These are phyloP conservation scores for Megalops atlanticus DNA, from an alignment of 2,113 vertebrate species.

Conservation along the genomic window DNA sequence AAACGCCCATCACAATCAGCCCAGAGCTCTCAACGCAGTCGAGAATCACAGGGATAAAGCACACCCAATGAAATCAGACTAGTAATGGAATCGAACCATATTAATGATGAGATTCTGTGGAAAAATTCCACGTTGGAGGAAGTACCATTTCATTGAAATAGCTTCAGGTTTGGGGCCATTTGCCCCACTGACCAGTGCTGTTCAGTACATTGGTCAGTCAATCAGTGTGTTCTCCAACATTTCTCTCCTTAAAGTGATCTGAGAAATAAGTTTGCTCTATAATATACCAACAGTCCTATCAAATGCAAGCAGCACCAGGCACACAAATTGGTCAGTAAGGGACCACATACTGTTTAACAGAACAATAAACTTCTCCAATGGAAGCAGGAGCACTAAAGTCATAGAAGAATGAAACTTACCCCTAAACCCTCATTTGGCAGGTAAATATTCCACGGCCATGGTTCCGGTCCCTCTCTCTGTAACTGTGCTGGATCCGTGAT, in stretches of 20 bases:
- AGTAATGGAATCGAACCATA: neutral
- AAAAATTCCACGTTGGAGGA: too few species aligned
- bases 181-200: too few species aligned
- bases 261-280: neutral
- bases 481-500: neutral
- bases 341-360: neutral
- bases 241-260: neutral
- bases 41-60: too few species aligned
- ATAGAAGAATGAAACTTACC: conserved; percentile 21
- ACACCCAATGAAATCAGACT: neutral
- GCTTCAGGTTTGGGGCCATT: too few species aligned
- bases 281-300: neutral
- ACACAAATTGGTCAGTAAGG: neutral
- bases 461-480: neutral
- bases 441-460: neutral
- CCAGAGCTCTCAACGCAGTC: too few species aligned
- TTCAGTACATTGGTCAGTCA: too few species aligned
- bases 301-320: neutral
- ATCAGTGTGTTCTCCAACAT: neutral
- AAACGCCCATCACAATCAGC: neutral
- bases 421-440: conserved; percentile 13
- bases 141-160: too few species aligned
- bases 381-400: neutral
- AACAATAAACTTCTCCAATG: neutral
- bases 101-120: neutral